Conservation (phyloP, 53 echinoderm and acorn worm genomes). For the Henricia sp. region DNA sequence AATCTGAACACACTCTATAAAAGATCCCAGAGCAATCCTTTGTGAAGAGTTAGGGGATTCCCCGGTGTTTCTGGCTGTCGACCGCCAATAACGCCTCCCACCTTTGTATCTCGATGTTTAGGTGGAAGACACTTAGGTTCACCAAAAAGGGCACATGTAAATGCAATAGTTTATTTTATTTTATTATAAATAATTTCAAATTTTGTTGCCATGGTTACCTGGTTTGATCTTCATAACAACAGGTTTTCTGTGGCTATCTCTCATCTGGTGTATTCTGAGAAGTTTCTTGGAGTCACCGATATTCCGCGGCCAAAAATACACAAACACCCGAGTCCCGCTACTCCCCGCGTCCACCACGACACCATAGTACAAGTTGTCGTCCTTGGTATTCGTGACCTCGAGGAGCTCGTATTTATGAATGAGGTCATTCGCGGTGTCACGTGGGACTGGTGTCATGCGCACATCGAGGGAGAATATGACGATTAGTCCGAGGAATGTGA, state of each 20-base stretch:
- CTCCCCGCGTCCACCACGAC: conserved; percentile 93
- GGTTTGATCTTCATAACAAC: conserved; percentile 99
- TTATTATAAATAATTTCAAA: neutral
- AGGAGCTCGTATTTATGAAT: conserved; percentile 83
- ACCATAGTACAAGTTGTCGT: conserved; percentile 84
- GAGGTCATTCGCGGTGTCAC: conserved; percentile 69
- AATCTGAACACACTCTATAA: too few species aligned
- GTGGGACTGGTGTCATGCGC: conserved; percentile 29
- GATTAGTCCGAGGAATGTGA: conserved; percentile 41
- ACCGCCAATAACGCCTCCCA: too few species aligned
- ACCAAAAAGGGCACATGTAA: too few species aligned
- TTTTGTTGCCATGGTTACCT: conserved; percentile 61
- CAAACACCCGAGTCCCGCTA: conserved; percentile 94
- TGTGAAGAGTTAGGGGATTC: too few species aligned
- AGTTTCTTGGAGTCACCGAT: conserved; percentile 85
- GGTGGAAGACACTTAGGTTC: too few species aligned
- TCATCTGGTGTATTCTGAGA: conserved; percentile 95
- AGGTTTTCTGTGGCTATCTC: conserved; percentile 80
- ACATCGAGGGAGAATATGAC: conserved; percentile 48
- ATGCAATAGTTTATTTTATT: neutral
- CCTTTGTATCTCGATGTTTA: too few species aligned
- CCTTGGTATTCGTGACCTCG: conserved; percentile 84
- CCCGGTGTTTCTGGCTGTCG: too few species aligned
- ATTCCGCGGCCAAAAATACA: conserved; percentile 98
- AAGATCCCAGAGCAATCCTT: too few species aligned